Conservation (phyloP, 2,888 invertebrate genomes). For the Azorinus chamasolen region DNA sequence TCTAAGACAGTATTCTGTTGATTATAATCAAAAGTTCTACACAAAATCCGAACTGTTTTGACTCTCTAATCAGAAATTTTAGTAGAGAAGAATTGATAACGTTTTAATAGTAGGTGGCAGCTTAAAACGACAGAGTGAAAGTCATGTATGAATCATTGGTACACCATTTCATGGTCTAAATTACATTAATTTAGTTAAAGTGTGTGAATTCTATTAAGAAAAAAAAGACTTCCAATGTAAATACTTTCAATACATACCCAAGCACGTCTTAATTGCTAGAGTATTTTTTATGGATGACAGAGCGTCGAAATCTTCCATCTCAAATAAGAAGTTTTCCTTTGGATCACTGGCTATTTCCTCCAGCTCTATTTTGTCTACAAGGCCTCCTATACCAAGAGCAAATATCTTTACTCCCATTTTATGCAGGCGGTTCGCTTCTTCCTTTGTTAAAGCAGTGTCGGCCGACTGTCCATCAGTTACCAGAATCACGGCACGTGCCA, state of each 20-base stretch:
- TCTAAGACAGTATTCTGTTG: too few relatives aligned
- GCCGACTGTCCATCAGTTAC: conserved; percentile 71
- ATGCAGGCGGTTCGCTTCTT: conserved; percentile 55
- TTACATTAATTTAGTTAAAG: too few relatives aligned
- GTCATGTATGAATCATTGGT: too few relatives aligned
- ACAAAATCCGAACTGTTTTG: too few relatives aligned
- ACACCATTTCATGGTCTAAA: too few relatives aligned
- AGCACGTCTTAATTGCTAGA: conserved; percentile 70
- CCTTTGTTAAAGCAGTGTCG: conserved; percentile 37
- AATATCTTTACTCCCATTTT: conserved; percentile 58
- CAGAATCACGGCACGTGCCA: conserved; percentile 65
- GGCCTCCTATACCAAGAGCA: conserved; percentile 63
- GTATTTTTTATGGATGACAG: conserved; percentile 67
- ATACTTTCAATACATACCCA: conserved; percentile 63
- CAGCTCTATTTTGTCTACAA: conserved; percentile 69
- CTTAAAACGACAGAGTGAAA: too few relatives aligned
- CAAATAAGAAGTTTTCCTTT: conserved; percentile 69
- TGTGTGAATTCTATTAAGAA: too few relatives aligned
- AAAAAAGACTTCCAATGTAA: too few relatives aligned
- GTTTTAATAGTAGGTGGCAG: too few relatives aligned
- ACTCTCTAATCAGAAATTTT: too few relatives aligned
- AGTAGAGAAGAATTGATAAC: too few relatives aligned
- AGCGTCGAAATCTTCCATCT: conserved; percentile 69
- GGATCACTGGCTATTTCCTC: conserved; percentile 74
- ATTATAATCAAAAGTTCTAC: too few relatives aligned